phyloP scores from a whole-genome alignment of 2,888 invertebrate species.

The Monopis laevigella region DNA sequence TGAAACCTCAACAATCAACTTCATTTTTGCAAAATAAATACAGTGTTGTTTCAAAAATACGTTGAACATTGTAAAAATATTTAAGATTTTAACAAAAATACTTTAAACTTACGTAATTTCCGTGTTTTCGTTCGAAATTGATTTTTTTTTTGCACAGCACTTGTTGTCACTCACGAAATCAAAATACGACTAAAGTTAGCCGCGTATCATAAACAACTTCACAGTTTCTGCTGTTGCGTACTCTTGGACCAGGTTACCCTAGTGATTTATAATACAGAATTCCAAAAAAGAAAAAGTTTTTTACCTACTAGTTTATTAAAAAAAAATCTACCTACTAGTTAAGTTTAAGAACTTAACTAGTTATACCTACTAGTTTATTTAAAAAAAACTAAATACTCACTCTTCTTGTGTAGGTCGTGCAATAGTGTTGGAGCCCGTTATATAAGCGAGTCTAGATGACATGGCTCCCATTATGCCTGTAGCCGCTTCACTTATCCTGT shows the following conservation, averaged over 20 bases:
- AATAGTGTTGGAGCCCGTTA: slow-evolving; percentile 62
- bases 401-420: slow-evolving; percentile 49
- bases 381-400: too few species aligned
- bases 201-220: slow-evolving; percentile 11
- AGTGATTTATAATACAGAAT: too few species aligned
- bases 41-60: slow-evolving; percentile 10
- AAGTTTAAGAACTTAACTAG: too few species aligned
- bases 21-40: slow-evolving; percentile 12
- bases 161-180: slow-evolving; percentile 8
- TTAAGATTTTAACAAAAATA: slow-evolving; percentile 8
- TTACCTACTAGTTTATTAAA: too few species aligned
- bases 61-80: slow-evolving; percentile 10
- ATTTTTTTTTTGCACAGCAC: slow-evolving; percentile 13
- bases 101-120: slow-evolving; percentile 13
- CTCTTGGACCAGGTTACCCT: slow-evolving; percentile 8
- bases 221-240: slow-evolving; percentile 10
- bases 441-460: slow-evolving; percentile 65
- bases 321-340: too few species aligned
- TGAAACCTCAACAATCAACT: slow-evolving; percentile 7
- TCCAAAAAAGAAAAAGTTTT: too few species aligned
- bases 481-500: slow-evolving; percentile 65
- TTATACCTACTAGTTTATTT: too few species aligned
- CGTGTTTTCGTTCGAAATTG: slow-evolving; percentile 9
- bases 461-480: slow-evolving; percentile 67
- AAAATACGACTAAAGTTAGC: slow-evolving; percentile 13